phyloP scores from a whole-genome alignment of 2,888 invertebrate species.

The Pyrocoelia pectoralis region DNA sequence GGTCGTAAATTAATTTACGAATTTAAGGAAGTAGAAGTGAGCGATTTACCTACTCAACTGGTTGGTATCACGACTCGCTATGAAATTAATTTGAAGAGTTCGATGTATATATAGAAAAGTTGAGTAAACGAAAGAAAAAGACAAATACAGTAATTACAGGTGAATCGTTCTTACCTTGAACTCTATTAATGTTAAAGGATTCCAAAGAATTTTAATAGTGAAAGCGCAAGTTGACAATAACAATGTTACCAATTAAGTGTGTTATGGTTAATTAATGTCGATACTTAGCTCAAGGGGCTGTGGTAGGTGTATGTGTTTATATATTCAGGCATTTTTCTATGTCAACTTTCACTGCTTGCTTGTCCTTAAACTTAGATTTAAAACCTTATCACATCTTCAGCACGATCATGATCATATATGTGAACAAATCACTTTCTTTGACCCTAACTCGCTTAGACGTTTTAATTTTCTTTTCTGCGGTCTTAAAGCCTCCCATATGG shows the following conservation, averaged over 20 bases:
- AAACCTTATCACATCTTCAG: constrained; percentile 30
- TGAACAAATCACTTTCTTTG: constrained; percentile 48
- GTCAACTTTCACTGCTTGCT: constrained; percentile 39
- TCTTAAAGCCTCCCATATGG: not conserved
- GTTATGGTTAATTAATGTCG: constrained; percentile 10
- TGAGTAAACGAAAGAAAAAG: constrained; percentile 42
- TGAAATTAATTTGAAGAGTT: constrained; percentile 23
- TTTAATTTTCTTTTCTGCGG: constrained; percentile 13
- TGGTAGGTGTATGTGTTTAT: not conserved
- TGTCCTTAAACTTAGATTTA: constrained; percentile 29
- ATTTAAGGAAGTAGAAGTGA: not conserved
- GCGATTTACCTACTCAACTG: not conserved
- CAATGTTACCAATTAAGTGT: constrained; percentile 8
- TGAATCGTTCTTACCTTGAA: constrained; percentile 47
- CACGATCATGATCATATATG: constrained; percentile 33
- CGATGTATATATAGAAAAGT: constrained; percentile 46
- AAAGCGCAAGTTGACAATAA: constrained; percentile 36
- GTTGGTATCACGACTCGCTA: constrained; percentile 9
- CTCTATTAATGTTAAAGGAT: constrained; percentile 38
- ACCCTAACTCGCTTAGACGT: constrained; percentile 37
- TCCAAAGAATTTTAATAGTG: constrained; percentile 38
- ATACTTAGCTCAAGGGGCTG: constrained; percentile 6
- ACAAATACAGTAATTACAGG: constrained; percentile 39
- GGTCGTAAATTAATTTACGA: too few relatives aligned
- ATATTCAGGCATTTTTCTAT: constrained; percentile 33